A percentile compares a stretch with the other conserved stretches of the same genome.
Conservation (phyloP, 2,113 vertebrate genomes). For the Eublepharis macularius region DNA sequence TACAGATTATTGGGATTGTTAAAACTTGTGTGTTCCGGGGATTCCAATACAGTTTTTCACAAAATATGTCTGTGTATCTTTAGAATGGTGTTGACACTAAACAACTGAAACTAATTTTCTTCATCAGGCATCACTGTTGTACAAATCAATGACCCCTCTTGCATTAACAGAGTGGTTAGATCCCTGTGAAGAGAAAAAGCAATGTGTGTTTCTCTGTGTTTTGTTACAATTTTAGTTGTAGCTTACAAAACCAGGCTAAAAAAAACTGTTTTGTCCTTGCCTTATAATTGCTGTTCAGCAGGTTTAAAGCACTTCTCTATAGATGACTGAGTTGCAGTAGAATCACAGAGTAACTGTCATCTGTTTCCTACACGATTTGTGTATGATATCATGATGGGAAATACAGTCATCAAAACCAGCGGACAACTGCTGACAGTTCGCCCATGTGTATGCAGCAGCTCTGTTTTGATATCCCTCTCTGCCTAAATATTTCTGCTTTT, state of each 20-base stretch:
- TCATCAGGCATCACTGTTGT: background rate
- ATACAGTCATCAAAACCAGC: constrained; percentile 20
- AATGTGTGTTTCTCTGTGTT: background rate
- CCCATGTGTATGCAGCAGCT: constrained; percentile 31
- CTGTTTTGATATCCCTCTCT: constrained; percentile 23
- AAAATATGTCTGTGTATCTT: background rate
- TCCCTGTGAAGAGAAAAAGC: background rate
- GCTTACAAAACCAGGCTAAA: background rate
- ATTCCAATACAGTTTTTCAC: background rate
- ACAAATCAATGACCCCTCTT: background rate
- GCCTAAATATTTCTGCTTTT: background rate
- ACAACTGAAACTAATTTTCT: background rate
- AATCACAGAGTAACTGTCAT: constrained; percentile 46
- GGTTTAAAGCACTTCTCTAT: background rate
- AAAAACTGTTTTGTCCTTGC: background rate
- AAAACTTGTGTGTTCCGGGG: background rate
- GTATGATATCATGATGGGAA: constrained; percentile 27
- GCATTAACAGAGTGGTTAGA: background rate
- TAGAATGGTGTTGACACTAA: background rate
- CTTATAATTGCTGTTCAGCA: background rate
- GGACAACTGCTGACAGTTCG: constrained; percentile 43
- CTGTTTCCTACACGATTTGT: constrained; percentile 40
- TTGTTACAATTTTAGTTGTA: background rate
- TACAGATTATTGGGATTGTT: too few species aligned
- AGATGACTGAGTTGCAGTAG: constrained; percentile 4